Base-by-base conservation (phyloP, 2,888 invertebrate species). In the Eledone cirrhosa region DNA sequence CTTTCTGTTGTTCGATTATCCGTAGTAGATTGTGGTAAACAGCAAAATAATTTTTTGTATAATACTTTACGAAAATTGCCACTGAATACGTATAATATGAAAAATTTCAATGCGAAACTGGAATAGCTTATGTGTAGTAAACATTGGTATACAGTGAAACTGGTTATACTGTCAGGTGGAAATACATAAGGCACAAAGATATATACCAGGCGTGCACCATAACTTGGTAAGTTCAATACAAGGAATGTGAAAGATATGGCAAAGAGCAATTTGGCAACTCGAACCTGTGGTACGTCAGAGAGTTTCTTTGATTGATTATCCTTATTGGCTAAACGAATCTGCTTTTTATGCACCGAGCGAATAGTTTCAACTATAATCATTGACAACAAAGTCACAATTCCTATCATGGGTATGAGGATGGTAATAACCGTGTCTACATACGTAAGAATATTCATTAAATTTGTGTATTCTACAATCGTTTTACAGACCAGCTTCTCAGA, bases 241-340 rank as follows among this genome's bases (percentile, higher is more conserved):
- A 85, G 80, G 31, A 83, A 82, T 5, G 83, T 82, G 0, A 81
- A 69, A 2, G 85, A 85, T 22, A 85, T 65, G 13, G 83, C 80
- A 41, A 82, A 84, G 63, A 85, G 74, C 84, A 85, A 83, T 74
- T 83, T 85, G 4, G 85, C 84, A 1, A 86, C 84, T 7, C 85
- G 81, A n/a, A 85, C 83, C 59, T 84, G 85, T 31, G 84, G 84
- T 27, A 78, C 41, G 53, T 33, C 48, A 19, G 67, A 78, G 24
- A 77, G 74, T 63, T 74, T 77, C 8, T 75, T 67, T 16, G 77
- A 78, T 47, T 65, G 22, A 33, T 81, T 83, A n/a, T 79, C 77
- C 59, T 81, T 79, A 48, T 79, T 79, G 8, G 80, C 72, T 41
- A 79, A 82, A 31, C 82, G 79, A 31, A 80, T 81, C 41, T 82